These are phyloP conservation scores for Galleria mellonella DNA, from an alignment of 1,140 invertebrate genomes.

Conservation along the genomic window DNA sequence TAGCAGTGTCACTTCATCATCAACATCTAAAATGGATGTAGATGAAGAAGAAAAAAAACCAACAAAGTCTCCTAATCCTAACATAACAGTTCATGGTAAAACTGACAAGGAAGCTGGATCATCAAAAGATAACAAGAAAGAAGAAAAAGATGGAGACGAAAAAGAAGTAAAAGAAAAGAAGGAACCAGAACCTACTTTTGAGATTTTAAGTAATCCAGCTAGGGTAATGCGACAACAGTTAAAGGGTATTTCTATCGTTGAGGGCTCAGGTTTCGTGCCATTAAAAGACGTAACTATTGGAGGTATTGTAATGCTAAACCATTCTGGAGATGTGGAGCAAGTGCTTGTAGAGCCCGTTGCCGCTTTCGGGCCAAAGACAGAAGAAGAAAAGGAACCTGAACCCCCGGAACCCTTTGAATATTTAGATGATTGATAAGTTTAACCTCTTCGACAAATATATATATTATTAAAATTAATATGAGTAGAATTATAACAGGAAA, in stretches of 20 bases:
- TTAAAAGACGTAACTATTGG: conserved; percentile 95
- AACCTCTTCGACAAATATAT: conserved; percentile 27
- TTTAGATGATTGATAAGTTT: conserved; percentile 81
- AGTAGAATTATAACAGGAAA: conserved; percentile 32
- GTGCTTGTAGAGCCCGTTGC: conserved; percentile 96
- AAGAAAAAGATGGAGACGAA: conserved; percentile 75
- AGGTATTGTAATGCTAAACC: conserved; percentile 96
- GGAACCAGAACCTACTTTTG: conserved; percentile 91
- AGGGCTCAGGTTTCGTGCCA: conserved; percentile 86
- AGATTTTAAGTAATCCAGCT: conserved; percentile 95
- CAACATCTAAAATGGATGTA: conserved; percentile 83
- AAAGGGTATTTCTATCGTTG: conserved; percentile 88
- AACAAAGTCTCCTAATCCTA: conserved; percentile 77
- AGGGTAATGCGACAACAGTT: conserved; percentile 95
- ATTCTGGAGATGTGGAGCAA: conserved; percentile 86
- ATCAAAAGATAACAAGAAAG: conserved; percentile 67
- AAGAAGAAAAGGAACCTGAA: conserved; percentile 97
- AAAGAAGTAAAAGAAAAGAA: conserved; percentile 82
- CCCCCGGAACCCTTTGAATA: conserved; percentile 98
- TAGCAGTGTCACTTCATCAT: conserved; percentile 62
- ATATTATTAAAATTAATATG: conserved; percentile 15
- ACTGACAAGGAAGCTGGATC: conserved; percentile 67
- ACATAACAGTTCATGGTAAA: conserved; percentile 74
- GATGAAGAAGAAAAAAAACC: conserved; percentile 78
- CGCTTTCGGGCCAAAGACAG: conserved; percentile 93